A percentile compares a stretch with the other conserved stretches of the same genome.
Evolutionary conservation across 2,888 invertebrate genomes (phyloP).

Genomic region (Mythimna albipuncta): DNA sequence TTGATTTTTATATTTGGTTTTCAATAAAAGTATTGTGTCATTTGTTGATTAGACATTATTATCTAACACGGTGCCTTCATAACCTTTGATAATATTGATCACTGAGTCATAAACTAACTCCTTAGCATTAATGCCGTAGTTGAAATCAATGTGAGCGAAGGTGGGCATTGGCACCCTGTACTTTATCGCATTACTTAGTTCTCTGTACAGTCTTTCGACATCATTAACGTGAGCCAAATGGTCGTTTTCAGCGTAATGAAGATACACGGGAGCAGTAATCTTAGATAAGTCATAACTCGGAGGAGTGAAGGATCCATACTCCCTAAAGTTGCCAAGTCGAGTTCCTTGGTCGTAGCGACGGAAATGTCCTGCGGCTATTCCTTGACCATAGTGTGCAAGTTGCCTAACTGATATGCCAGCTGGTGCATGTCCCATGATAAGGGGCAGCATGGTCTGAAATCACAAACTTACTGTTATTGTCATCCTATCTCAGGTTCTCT

Average conservation of each 20-base stretch:
- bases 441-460: constrained; percentile 92
- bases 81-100: constrained; percentile 86
- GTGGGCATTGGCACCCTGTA: constrained; percentile 89
- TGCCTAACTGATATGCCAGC: constrained; percentile 93
- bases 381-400: constrained; percentile 93
- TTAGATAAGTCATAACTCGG: constrained; percentile 91
- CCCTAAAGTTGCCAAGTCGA: constrained; percentile 84
- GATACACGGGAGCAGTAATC: constrained; percentile 91
- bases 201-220: constrained; percentile 88
- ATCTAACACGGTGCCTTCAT: constrained; percentile 8
- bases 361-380: constrained; percentile 88
- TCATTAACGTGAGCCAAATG: constrained; percentile 91
- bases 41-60: constrained; percentile 6
- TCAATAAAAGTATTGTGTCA: neutral
- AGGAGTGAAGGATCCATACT: constrained; percentile 89
- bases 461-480: constrained; percentile 2
- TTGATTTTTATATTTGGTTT: constrained; percentile 26
- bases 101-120: constrained; percentile 91
- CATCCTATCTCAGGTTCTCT: neutral
- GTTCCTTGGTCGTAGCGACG: constrained; percentile 91
- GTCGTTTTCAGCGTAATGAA: constrained; percentile 92
- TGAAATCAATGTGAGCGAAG: constrained; percentile 93
- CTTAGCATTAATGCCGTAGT: constrained; percentile 92
- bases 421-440: constrained; percentile 92
- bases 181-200: constrained; percentile 89